Percentiles rank a stretch among this genome's conserved stretches.
These are phyloP conservation scores for Papilio gigon DNA, from an alignment of 2,888 invertebrate genomes.

Conservation along the genomic window DNA sequence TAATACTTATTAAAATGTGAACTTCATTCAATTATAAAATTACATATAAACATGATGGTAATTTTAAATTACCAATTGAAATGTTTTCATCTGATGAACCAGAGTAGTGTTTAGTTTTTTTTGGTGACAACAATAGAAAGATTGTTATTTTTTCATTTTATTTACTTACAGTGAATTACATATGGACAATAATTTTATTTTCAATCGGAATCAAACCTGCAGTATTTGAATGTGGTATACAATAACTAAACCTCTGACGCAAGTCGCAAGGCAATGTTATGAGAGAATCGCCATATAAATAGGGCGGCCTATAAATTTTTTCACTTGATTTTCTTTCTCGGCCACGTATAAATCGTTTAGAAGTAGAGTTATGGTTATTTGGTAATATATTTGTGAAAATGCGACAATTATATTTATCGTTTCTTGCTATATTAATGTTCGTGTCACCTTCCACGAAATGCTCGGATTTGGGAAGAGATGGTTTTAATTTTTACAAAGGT, in stretches of 20 bases:
- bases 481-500: constrained; percentile 79
- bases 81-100: no score
- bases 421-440: constrained; percentile 31
- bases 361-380: constrained; percentile 25
- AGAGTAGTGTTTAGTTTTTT: no score
- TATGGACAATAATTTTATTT: constrained; percentile 3
- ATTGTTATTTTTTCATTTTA: no score
- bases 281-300: constrained; percentile 30
- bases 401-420: constrained; percentile 30
- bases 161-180: not conserved
- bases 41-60: no score
- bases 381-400: constrained; percentile 23
- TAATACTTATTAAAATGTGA: no score
- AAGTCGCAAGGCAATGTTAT: not conserved
- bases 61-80: no score
- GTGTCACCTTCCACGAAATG: constrained; percentile 50
- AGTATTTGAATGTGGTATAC: not conserved
- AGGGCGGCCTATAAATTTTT: not conserved
- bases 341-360: constrained; percentile 15
- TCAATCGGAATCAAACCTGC: constrained; percentile 23
- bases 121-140: no score
- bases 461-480: constrained; percentile 68
- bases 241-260: constrained; percentile 17
- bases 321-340: constrained; percentile 36
- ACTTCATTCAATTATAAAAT: no score